Base-by-base conservation (phyloP, 2,888 invertebrate species). In the Noctua janthe region DNA sequence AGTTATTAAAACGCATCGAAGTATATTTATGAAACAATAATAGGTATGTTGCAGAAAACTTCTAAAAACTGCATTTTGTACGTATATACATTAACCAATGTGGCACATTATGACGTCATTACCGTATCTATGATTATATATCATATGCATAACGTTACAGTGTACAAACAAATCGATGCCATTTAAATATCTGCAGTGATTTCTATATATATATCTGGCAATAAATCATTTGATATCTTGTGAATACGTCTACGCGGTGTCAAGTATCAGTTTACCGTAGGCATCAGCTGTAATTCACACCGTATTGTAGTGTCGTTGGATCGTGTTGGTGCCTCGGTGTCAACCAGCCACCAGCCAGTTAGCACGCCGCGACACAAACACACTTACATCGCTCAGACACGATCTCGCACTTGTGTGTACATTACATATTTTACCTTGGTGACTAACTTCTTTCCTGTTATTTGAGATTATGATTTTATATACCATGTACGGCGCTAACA, bases 181-280 rank as follows among this genome's bases (percentile, higher is more conserved):
- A 79, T 88, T 72, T 81, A 87, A 86, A 87, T 87, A 87, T 86
- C 82, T 85, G 84, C 83, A 78, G 71, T 82, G 87, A 89, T 90
- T 90, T 88, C 77, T 88, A 90, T 88, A 90, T 88, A 90, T 88
- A 89, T 91, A 91, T 90, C 89, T 84, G 78, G 89, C 89, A 91
- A 94, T 95, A 94, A 94, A 95, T 95, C 94, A 95, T 94, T 92
- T 92, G 93, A 94, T 95, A 95, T 95, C 94, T 93, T 89, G 90
- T 92, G 90, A 93, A 91, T 91, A 91, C 90, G 91, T 91, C 90
- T 91, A 88, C 85, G 85, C 84, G 84, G 91, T 92, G 92, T 94
- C 92, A 93, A 92, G 93, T 94, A 92, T 95, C 93, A 91, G 93
- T 95, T 95, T 95, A 92, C 94, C 81, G 90, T 92, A 93, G 89